Conservation (phyloP, 2,888 invertebrate genomes). For the Torymus texanus region DNA sequence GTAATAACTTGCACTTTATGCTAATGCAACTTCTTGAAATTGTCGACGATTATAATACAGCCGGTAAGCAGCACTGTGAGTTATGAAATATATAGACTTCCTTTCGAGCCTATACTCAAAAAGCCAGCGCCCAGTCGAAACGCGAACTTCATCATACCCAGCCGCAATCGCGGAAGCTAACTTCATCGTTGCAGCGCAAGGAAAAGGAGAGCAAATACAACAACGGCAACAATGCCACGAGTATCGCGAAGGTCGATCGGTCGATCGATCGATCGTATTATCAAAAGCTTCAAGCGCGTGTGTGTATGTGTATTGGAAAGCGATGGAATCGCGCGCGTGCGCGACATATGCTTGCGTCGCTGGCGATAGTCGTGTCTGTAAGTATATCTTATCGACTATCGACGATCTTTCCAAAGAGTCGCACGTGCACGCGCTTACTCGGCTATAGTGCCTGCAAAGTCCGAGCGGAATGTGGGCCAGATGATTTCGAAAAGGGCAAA, state of each 20-base stretch:
- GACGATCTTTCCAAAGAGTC: slow-evolving; percentile 59
- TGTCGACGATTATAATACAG: background rate
- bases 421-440: background rate
- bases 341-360: slow-evolving; percentile 45
- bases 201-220: too few species aligned
- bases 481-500: slow-evolving; percentile 14
- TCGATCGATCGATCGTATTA: slow-evolving; percentile 47
- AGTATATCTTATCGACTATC: slow-evolving; percentile 62
- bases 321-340: slow-evolving; percentile 36
- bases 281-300: slow-evolving; percentile 45
- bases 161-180: too few species aligned
- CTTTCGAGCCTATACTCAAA: too few species aligned
- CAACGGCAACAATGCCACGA: too few species aligned
- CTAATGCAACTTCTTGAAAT: background rate
- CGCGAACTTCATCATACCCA: too few species aligned
- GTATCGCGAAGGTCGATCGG: slow-evolving; percentile 56
- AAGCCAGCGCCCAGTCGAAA: too few species aligned
- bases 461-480: background rate
- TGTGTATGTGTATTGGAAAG: slow-evolving; percentile 5
- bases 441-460: background rate
- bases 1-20: background rate
- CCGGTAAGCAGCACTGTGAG: background rate
- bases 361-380: slow-evolving; percentile 8
- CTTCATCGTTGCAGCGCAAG: too few species aligned
- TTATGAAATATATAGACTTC: too few species aligned